Evolutionary conservation across 64 coral and sea anemone genomes (phyloP).

Genomic region (Anthopleura sola): DNA sequence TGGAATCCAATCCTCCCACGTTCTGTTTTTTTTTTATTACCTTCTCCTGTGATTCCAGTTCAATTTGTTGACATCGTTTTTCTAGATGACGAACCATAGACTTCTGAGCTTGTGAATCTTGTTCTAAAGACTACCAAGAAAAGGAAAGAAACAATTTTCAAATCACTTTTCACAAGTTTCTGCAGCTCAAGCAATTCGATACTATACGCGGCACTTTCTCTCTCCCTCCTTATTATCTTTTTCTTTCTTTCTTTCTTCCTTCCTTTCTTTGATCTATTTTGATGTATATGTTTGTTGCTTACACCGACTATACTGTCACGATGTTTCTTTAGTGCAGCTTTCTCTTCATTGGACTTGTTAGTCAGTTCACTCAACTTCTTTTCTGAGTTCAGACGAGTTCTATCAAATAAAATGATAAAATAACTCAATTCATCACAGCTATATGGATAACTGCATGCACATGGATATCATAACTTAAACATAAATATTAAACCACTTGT

Average conservation of each 20-base stretch:
- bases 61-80: slow-evolving; percentile 66
- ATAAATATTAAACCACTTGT: too few species aligned
- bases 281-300: not conserved
- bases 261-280: too few species aligned
- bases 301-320: slow-evolving; percentile 62
- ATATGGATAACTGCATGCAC: too few species aligned
- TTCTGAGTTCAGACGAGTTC: slow-evolving; percentile 46
- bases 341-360: slow-evolving; percentile 71
- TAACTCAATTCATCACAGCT: not conserved
- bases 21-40: slow-evolving; percentile 1
- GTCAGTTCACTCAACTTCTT: slow-evolving; percentile 60
- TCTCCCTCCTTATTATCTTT: too few species aligned
- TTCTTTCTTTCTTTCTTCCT: too few species aligned
- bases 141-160: not conserved
- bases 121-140: slow-evolving; percentile 67
- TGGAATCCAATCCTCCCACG: too few species aligned
- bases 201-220: too few species aligned
- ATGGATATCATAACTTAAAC: too few species aligned
- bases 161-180: too few species aligned
- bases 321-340: slow-evolving; percentile 67
- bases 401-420: slow-evolving; percentile 1
- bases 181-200: too few species aligned
- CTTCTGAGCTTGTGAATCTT: slow-evolving; percentile 80
- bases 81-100: slow-evolving; percentile 83
- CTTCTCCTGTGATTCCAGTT: slow-evolving; percentile 72